These are phyloP conservation scores for Myopa testacea DNA, from an alignment of 2,888 invertebrate species.

Conservation along the genomic window DNA sequence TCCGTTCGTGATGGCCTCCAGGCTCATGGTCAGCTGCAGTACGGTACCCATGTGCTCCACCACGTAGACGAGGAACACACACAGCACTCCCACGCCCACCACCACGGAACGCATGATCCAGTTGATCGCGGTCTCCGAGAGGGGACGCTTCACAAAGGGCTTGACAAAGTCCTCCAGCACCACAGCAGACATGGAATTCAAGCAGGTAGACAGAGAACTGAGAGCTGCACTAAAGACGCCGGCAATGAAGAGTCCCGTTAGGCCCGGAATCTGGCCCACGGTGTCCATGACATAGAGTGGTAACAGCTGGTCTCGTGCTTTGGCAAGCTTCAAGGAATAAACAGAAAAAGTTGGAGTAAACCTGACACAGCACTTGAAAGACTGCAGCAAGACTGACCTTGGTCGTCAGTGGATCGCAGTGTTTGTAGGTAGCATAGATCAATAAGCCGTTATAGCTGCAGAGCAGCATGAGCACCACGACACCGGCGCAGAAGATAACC, in stretches of 20 bases:
- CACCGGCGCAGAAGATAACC: conserved; percentile 72
- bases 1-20: conserved; percentile 79
- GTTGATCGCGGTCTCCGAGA: conserved; percentile 71
- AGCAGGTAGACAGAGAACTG: conserved; percentile 81
- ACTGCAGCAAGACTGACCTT: conserved; percentile 60
- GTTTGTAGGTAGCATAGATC: conserved; percentile 74
- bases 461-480: conserved; percentile 69
- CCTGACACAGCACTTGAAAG: neutral
- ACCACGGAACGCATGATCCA: conserved; percentile 80
- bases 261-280: conserved; percentile 79
- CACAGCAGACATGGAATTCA: conserved; percentile 83
- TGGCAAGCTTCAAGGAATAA: conserved; percentile 70
- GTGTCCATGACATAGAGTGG: conserved; percentile 90
- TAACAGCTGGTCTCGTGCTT: conserved; percentile 81
- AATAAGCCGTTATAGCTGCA: conserved; percentile 75
- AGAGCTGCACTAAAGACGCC: conserved; percentile 92
- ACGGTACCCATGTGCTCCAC: conserved; percentile 83
- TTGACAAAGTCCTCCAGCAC: conserved; percentile 80
- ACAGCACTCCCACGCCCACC: conserved; percentile 75
- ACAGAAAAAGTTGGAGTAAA: neutral
- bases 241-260: conserved; percentile 89
- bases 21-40: conserved; percentile 75
- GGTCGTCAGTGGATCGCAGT: conserved; percentile 76
- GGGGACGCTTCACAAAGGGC: conserved; percentile 72
- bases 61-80: conserved; percentile 77